Base-by-base conservation (phyloP, 2,888 invertebrate species). In the Monoplex corrugatus region DNA sequence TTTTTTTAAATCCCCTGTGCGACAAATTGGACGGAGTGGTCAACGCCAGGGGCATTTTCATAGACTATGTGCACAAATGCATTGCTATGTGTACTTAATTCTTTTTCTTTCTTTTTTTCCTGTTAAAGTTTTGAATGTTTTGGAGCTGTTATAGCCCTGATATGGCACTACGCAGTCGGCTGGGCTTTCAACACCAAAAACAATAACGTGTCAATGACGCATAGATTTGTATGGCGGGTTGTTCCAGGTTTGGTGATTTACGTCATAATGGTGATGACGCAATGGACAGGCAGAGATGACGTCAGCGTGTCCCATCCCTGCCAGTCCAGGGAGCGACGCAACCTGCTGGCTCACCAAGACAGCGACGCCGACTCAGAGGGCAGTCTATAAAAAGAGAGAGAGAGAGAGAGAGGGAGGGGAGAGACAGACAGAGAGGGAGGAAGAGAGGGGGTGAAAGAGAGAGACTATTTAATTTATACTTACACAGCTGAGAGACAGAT, bases 161-260 rank as follows among this genome's bases (percentile, higher is more conserved):
- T n/a, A n/a, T n/a, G n/a, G n/a, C n/a, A n/a, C n/a, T n/a, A n/a
- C n/a, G n/a, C n/a, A n/a, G n/a, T n/a, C n/a, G n/a, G n/a, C n/a
- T n/a, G n/a, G n/a, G n/a, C n/a, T n/a, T n/a, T n/a, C n/a, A n/a
- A 50, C 50, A 50, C 50, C 8, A 13, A 68, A 5, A 23, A 5
- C 10, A 13, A 28, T 5, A 68, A 5, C 5, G 23, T 19, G 3
- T 5, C 28, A 68, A 13, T 28, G 5, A 23, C 68, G 28, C 68
- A 23, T 5, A 68, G 23, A 28, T n/a, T 28, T 5, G 28, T 5
- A 23, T n/a, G n/a, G 5, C 10, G 23, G 28, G 5, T 28, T 72
- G 57, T 87, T 80, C 1, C 87, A 87, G 87, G 87, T 2, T 50
- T 87, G 80, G 8, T 80, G 44, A 63, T 80, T 32, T 87, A 87